Evolutionary conservation across 92 coral and sea anemone species (phyloP), one percentile per base, ranked within the genome.

Genomic region (Paramuricea clavata): DNA sequence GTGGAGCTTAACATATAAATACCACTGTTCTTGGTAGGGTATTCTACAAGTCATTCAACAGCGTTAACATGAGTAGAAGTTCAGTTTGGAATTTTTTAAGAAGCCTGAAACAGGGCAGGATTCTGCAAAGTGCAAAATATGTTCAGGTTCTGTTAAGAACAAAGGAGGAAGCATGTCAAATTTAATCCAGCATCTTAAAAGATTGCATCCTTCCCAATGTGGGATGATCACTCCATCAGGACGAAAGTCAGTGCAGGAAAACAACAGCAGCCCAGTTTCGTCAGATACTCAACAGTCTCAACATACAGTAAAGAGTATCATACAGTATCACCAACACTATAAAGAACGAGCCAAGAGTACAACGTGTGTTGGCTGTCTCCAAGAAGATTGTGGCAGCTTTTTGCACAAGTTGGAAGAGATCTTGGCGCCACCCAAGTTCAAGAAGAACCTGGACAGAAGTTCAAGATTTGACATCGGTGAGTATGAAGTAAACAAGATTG

Each of bases 121-220:
- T 64, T 64, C 25, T 64, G 76, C 76, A n/a, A 49, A 31, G 76
- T 69, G 76, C 76, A 69, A 69, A 69, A 69, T 69, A 47, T 69
- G 76, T 69, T 12, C 47, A 35, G 47, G 44, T 32, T 33, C 76
- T 49, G 43, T 69, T 69, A 69, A 69, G 43, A 69, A 9, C 76
- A 69, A 52, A 21, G 60, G 60, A n/a, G n/a, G n/a, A n/a, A n/a
- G n/a, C n/a, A n/a, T n/a, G n/a, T n/a, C n/a, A n/a, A n/a, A n/a
- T n/a, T n/a, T n/a, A n/a, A n/a, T n/a, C n/a, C n/a, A n/a, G n/a
- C n/a, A n/a, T n/a, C n/a, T n/a, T n/a, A n/a, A n/a, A n/a, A n/a
- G n/a, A n/a, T n/a, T n/a, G n/a, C n/a, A n/a, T n/a, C n/a, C n/a
- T n/a, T n/a, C n/a, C n/a, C n/a, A n/a, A n/a, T n/a, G n/a, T n/a